These are phyloP conservation scores for Lycaena phlaeas DNA, from an alignment of 2,888 invertebrate genomes.

Conservation along the genomic window DNA sequence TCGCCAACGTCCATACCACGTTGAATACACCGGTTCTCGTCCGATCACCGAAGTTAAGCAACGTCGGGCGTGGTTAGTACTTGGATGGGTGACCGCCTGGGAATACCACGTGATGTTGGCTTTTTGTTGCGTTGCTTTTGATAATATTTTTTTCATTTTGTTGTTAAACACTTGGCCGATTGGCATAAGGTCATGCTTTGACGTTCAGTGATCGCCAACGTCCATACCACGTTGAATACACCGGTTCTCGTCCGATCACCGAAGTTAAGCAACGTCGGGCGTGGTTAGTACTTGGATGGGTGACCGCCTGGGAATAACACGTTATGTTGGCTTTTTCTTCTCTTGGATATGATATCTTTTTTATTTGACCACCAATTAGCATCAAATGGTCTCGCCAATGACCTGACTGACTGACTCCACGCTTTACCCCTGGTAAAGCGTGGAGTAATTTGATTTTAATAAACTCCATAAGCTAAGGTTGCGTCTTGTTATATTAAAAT, in stretches of 20 bases:
- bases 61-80: neutral
- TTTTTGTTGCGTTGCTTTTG: too few relatives aligned
- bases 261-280: constrained; percentile 35
- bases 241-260: constrained; percentile 69
- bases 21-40: constrained; percentile 65
- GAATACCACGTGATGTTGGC: neutral
- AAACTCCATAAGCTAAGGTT: too few relatives aligned
- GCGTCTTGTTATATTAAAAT: too few relatives aligned
- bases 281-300: neutral
- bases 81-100: neutral
- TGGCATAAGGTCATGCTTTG: too few relatives aligned
- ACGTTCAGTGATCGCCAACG: constrained; percentile 26
- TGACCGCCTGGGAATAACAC: neutral
- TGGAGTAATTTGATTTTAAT: too few relatives aligned
- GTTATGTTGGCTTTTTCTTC: neutral
- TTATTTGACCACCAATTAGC: too few relatives aligned
- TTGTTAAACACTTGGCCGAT: too few relatives aligned
- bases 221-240: constrained; percentile 61
- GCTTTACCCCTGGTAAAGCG: too few relatives aligned
- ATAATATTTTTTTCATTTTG: too few relatives aligned
- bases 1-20: constrained; percentile 52
- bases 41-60: constrained; percentile 62
- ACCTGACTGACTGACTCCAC: too few relatives aligned
- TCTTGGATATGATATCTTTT: too few relatives aligned
- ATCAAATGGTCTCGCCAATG: too few relatives aligned